phyloP scores from a whole-genome alignment of 2,113 vertebrate species.

The Xyliphius kryptos region DNA sequence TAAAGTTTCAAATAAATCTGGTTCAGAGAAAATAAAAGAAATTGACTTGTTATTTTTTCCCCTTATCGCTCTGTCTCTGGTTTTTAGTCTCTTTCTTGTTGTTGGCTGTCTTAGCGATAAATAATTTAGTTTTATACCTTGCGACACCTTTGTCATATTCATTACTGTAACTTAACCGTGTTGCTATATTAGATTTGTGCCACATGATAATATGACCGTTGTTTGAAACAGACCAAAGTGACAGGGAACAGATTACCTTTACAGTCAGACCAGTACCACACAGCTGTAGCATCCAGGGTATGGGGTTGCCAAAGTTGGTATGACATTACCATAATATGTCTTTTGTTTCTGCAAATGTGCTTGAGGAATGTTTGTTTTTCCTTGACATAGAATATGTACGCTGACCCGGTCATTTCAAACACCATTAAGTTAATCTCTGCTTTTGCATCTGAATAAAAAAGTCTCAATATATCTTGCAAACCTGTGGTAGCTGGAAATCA shows the following conservation, averaged over 20 bases:
- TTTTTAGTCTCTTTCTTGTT: slow-evolving; percentile 35
- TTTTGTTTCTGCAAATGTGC: too few relatives aligned
- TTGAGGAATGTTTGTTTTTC: too few relatives aligned
- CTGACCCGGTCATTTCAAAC: too few relatives aligned
- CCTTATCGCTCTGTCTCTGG: slow-evolving; percentile 15
- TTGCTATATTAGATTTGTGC: slow-evolving; percentile 34
- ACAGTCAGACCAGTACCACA: slow-evolving; percentile 17
- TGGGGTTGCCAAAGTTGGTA: too few relatives aligned
- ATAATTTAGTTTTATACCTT: slow-evolving; percentile 62
- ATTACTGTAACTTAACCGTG: slow-evolving; percentile 47
- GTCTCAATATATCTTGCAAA: too few relatives aligned
- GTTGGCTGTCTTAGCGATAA: slow-evolving; percentile 42
- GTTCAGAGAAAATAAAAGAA: slow-evolving; percentile 48
- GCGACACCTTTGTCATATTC: slow-evolving; percentile 58
- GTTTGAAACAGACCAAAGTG: slow-evolving; percentile 37
- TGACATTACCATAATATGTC: too few relatives aligned
- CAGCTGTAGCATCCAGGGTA: too few relatives aligned
- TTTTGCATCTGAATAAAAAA: too few relatives aligned
- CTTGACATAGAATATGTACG: too few relatives aligned
- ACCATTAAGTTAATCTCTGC: too few relatives aligned
- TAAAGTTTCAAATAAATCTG: slow-evolving; percentile 58
- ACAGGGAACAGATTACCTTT: slow-evolving; percentile 5
- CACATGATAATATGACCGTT: slow-evolving; percentile 34
- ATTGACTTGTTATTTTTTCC: slow-evolving; percentile 56
- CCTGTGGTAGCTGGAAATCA: too few relatives aligned